These are phyloP conservation scores for Puma concolor DNA, from an alignment of 2,113 vertebrate genomes.

Conservation along the genomic window DNA sequence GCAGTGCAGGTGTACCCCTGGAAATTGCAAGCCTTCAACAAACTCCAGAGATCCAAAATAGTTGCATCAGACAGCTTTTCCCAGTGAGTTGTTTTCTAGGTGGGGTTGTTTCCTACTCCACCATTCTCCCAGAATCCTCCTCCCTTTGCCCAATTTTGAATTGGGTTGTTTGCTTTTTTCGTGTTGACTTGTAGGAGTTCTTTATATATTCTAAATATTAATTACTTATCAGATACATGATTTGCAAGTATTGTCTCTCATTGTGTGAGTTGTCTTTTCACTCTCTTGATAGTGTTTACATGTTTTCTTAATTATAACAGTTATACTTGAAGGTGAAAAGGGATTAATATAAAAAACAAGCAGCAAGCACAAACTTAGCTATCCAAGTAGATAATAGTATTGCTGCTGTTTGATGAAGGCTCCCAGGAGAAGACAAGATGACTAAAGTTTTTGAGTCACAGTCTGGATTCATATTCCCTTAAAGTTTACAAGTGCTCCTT, in stretches of 20 bases:
- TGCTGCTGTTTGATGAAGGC: background rate
- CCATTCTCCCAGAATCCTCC: background rate
- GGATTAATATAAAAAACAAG: background rate
- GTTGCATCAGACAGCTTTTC: background rate
- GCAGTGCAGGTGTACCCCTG: background rate
- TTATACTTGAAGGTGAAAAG: background rate
- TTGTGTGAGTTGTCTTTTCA: background rate
- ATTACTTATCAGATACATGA: background rate
- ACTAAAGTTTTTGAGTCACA: background rate
- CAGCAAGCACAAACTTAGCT: background rate
- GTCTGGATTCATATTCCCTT: background rate
- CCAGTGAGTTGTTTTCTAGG: background rate
- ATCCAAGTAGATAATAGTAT: background rate
- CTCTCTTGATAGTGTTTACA: background rate
- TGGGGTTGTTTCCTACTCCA: background rate
- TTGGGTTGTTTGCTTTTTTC: background rate
- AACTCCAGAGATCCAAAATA: background rate
- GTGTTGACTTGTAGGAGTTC: background rate
- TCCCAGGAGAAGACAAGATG: background rate
- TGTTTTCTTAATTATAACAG: background rate
- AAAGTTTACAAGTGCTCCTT: background rate
- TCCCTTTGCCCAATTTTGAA: constrained; percentile 1
- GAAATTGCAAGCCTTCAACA: background rate
- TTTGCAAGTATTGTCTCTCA: background rate
- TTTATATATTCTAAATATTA: background rate